Evolutionary conservation across 2,797 vertebrate genomes (phyloP).

Genomic region (Rousettus madagascariensis): DNA sequence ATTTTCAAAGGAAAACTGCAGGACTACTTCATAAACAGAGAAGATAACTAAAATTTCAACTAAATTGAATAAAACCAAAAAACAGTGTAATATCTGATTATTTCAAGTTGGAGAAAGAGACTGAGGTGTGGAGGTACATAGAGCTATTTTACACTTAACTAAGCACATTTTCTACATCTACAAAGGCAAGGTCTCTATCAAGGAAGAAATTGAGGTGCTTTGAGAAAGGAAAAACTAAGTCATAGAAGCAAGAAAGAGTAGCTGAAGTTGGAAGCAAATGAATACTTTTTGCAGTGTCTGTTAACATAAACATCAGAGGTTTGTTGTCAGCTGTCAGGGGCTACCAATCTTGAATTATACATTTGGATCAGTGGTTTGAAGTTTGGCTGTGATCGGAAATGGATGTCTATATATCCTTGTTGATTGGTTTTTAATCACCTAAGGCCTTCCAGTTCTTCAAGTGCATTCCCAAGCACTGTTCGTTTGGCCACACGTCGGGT

Average conservation of each 20-base stretch:
- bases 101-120: slow-evolving; percentile 18
- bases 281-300: background rate
- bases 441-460: background rate
- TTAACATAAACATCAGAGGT: background rate
- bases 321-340: background rate
- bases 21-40: background rate
- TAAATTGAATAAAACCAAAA: background rate
- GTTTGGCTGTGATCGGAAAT: background rate
- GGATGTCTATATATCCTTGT: background rate
- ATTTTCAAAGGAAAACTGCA: slow-evolving; percentile 45
- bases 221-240: slow-evolving; percentile 33
- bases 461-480: background rate
- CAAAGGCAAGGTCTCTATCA: background rate
- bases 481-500: background rate
- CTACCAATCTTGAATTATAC: background rate
- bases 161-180: background rate
- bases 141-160: background rate
- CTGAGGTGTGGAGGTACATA: background rate
- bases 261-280: background rate
- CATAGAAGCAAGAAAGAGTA: background rate
- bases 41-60: slow-evolving; percentile 21
- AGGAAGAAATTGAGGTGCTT: background rate
- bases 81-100: background rate
- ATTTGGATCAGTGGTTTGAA: background rate
- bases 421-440: background rate